Percentiles rank a stretch among this genome's conserved stretches.
These are phyloP conservation scores for Dendronephthya gigantea DNA, from an alignment of 64 coral and sea anemone species.

Conservation along the genomic window DNA sequence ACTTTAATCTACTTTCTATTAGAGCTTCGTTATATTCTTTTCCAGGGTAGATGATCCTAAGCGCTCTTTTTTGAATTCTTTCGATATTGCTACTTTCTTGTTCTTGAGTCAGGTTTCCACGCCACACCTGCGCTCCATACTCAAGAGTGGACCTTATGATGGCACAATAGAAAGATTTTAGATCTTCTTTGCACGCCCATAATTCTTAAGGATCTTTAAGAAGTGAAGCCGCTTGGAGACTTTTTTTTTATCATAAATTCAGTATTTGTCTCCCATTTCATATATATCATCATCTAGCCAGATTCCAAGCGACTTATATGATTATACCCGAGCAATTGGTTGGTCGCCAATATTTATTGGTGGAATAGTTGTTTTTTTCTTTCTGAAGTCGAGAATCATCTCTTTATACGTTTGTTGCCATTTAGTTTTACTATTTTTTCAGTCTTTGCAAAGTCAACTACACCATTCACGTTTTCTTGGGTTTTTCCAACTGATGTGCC, in stretches of 20 bases:
- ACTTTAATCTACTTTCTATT: conserved; percentile 19
- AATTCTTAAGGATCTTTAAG: neutral
- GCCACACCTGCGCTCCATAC: conserved; percentile 30
- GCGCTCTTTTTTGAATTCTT: neutral
- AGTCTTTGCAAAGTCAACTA: neutral
- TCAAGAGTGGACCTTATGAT: conserved; percentile 33
- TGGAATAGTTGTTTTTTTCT: neutral
- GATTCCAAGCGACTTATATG: conserved; percentile 26
- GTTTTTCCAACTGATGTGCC: neutral
- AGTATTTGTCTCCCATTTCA: conserved; percentile 32
- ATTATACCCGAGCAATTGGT: conserved; percentile 15
- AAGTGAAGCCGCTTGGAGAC: conserved; percentile 22
- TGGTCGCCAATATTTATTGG: neutral
- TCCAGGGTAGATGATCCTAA: neutral
- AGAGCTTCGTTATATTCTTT: conserved; percentile 1
- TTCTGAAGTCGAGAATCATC: neutral
- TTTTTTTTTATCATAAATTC: conserved; percentile 24
- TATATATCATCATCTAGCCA: conserved; percentile 34
- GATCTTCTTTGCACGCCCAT: neutral
- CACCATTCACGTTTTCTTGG: neutral
- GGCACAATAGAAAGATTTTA: conserved; percentile 7
- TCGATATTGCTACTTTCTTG: conserved; percentile 27
- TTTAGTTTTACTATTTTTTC: neutral
- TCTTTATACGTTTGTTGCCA: neutral
- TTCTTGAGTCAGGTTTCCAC: conserved; percentile 24